A percentile compares a stretch with the other conserved stretches of the same genome.
phyloP scores from a whole-genome alignment of 1,140 invertebrate genomes.

The Acyrthosiphon pisum region DNA sequence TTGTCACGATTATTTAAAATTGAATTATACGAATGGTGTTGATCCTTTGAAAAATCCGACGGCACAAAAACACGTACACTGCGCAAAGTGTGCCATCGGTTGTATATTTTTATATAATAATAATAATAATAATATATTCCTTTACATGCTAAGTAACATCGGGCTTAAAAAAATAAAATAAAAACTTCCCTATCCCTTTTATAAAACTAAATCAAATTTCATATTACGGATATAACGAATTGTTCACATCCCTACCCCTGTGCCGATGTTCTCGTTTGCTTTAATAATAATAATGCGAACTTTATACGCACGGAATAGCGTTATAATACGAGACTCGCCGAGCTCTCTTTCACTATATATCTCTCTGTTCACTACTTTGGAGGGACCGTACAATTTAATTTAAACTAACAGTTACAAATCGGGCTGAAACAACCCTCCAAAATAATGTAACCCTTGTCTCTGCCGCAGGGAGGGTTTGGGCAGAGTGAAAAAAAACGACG shows the following conservation, averaged over 20 bases:
- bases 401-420: conserved; percentile 57
- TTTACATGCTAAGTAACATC: conserved; percentile 14
- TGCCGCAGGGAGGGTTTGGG: neutral
- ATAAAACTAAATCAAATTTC: conserved; percentile 47
- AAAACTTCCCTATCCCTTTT: conserved; percentile 32
- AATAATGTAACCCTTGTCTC: conserved; percentile 51
- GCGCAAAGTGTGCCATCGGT: neutral
- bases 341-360: conserved; percentile 24
- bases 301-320: conserved; percentile 16
- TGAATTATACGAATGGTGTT: conserved; percentile 4
- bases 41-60: neutral
- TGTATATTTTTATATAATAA: neutral
- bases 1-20: conserved; percentile 13
- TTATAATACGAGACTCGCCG: conserved; percentile 7
- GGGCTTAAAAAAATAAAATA: neutral
- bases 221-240: conserved; percentile 37
- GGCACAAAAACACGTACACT: conserved; percentile 19
- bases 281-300: conserved; percentile 45
- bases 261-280: conserved; percentile 24
- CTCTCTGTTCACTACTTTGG: neutral
- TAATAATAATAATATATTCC: neutral
- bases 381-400: conserved; percentile 54
- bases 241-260: neutral
- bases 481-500: conserved; percentile 26
- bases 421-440: conserved; percentile 46